Conservation (phyloP, 2,113 vertebrate species). For the Oryzias curvinotus region DNA sequence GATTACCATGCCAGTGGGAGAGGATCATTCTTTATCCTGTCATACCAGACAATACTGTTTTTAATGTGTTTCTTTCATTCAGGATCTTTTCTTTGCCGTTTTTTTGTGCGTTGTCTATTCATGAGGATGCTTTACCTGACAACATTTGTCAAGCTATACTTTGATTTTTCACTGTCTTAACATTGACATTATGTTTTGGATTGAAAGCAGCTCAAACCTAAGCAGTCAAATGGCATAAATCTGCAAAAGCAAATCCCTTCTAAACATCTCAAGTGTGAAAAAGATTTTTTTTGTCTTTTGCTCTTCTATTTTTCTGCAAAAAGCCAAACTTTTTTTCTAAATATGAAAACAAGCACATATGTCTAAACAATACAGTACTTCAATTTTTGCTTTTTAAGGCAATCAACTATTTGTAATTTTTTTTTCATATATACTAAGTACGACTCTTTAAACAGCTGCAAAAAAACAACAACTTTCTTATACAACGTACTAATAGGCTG, state of each 20-base stretch:
- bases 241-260: no score
- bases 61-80: constrained; percentile 60
- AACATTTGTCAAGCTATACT: constrained; percentile 22
- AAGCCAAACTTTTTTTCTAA: no score
- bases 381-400: no score
- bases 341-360: no score
- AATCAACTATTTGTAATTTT: no score
- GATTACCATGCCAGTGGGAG: constrained; percentile 71
- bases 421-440: no score
- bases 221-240: no score
- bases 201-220: neutral
- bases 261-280: no score
- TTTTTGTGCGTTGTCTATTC: neutral
- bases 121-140: constrained; percentile 36
- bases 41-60: constrained; percentile 68
- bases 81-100: constrained; percentile 26
- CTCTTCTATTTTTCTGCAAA: no score
- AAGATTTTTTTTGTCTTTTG: no score
- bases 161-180: constrained; percentile 17
- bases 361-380: no score
- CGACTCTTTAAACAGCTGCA: no score
- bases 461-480: constrained; percentile 42
- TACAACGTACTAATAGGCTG: constrained; percentile 35
- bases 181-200: constrained; percentile 11
- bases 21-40: constrained; percentile 69